Evolutionary conservation across 2,113 vertebrate genomes (phyloP), one percentile per base, ranked within the genome.

Genomic region (Ageneiosus marmoratus): DNA sequence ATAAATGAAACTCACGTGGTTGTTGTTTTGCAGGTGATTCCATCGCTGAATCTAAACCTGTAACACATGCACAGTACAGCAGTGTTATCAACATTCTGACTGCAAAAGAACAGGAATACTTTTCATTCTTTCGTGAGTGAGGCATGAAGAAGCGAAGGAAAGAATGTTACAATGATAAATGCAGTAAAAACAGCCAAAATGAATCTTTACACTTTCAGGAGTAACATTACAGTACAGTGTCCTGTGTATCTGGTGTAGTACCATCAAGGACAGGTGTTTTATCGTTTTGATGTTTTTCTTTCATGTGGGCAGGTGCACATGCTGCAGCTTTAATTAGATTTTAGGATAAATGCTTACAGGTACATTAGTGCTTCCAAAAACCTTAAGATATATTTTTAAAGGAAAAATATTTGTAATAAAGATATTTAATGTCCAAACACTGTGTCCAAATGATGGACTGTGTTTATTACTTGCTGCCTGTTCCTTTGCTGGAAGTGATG

Each of bases 1-100:
- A 44, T 29, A 50, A n/a, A 12, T 22, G 1, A 60, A 72, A 69
- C 87, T 22, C 79, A 90, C 89, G 85, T 62, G 79, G 86, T 58
- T 86, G 80, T 46, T 63, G n/a, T 63, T 65, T 81, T 20, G 29
- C 32, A n/a, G 55, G 48, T 27, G 83, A 77, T 3, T 82, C 77
- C 15, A 34, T 22, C 44, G 44, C 44, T 15, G 80, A 22, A 22
- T 27, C 29, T 29, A 83, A 79, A 88, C 82, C 89, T 90, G 81
- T 51, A 29, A 16, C 76, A 75, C 67, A 87, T 48, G 5, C 85
- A 82, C 20, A 79, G 85, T 76, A 62, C 87, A 87, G n/a, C 12
- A 60, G 7, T 27, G n/a, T 60, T 60, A 29, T 13, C 27, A 60
- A 60, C n/a, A 15, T 13, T n/a, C 10, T 60, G 29, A 20, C 16